Conservation (phyloP, 2,888 invertebrate species). For the Monochamus alternatus region DNA sequence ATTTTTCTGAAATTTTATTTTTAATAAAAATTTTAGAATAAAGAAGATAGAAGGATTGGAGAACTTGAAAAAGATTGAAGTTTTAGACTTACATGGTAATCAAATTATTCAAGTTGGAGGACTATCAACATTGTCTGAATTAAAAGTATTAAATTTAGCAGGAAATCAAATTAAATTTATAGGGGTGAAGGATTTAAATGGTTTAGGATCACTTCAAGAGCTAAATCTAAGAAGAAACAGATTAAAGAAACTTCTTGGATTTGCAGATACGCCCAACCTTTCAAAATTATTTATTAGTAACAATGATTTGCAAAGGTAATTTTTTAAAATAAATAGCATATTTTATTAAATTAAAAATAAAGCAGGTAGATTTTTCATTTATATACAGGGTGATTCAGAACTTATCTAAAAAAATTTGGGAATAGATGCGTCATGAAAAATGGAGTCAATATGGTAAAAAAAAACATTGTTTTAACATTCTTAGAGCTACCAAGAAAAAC, state of each 20-base stretch:
- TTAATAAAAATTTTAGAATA: slow-evolving; percentile 75
- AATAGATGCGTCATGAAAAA: too few relatives aligned
- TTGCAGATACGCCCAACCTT: slow-evolving; percentile 83
- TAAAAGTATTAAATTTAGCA: slow-evolving; percentile 94
- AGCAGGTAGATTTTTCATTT: too few relatives aligned
- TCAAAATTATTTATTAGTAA: slow-evolving; percentile 88
- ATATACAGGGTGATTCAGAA: too few relatives aligned
- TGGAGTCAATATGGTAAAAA: too few relatives aligned
- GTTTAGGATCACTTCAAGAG: slow-evolving; percentile 85
- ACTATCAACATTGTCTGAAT: slow-evolving; percentile 79
- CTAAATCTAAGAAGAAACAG: slow-evolving; percentile 91
- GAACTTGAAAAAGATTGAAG: slow-evolving; percentile 84
- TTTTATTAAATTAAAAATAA: too few relatives aligned
- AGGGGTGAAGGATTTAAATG: slow-evolving; percentile 84
- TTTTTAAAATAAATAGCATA: slow-evolving; percentile 1
- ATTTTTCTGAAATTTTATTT: not conserved
- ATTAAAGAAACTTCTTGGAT: slow-evolving; percentile 85
- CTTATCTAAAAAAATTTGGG: too few relatives aligned
- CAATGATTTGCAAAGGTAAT: slow-evolving; percentile 80
- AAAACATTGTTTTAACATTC: too few relatives aligned
- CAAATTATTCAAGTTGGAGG: slow-evolving; percentile 83
- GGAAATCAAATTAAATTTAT: slow-evolving; percentile 90
- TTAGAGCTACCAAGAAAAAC: too few relatives aligned
- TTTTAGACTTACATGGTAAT: slow-evolving; percentile 94
- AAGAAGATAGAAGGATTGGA: slow-evolving; percentile 85